Conservation (phyloP, 2,888 invertebrate genomes). For the Miltochrista miniata region DNA sequence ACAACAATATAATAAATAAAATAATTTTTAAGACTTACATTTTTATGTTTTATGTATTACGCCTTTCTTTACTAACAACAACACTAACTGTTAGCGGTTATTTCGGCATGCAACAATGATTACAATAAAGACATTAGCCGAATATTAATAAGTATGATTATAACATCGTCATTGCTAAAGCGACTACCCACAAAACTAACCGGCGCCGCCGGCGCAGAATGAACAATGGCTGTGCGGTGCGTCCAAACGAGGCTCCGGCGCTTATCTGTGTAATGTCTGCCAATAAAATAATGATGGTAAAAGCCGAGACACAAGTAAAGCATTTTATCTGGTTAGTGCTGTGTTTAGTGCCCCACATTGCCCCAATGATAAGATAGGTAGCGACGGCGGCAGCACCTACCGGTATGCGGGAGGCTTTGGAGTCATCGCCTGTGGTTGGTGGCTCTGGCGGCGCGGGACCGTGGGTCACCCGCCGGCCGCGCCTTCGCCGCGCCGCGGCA, state of each 20-base stretch:
- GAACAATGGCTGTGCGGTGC: background rate
- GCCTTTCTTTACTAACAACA: background rate
- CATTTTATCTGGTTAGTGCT: slow-evolving; percentile 10
- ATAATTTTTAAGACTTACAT: background rate
- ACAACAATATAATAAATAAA: too few relatives aligned
- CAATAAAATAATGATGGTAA: slow-evolving; percentile 19
- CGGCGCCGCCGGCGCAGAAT: slow-evolving; percentile 2
- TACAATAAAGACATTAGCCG: background rate
- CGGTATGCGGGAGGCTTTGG: slow-evolving; percentile 6
- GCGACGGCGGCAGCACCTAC: slow-evolving; percentile 24
- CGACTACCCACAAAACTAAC: slow-evolving; percentile 27
- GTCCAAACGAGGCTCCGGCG: slow-evolving; percentile 12
- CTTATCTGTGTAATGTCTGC: slow-evolving; percentile 10
- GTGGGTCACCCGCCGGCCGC: slow-evolving; percentile 5
- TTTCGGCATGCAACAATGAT: background rate
- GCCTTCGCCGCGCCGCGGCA: slow-evolving; percentile 8
- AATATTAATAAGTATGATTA: slow-evolving; percentile 4
- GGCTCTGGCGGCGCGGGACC: slow-evolving; percentile 4
- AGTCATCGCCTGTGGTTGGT: slow-evolving; percentile 23
- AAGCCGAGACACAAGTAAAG: slow-evolving; percentile 6
- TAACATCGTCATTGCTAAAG: slow-evolving; percentile 17
- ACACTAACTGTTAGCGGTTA: background rate
- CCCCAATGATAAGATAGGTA: slow-evolving; percentile 26
- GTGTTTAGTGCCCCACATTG: slow-evolving; percentile 16
- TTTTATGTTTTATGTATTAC: background rate